Percentiles rank a stretch among this genome's conserved stretches.
Conservation (phyloP, 2,113 vertebrate genomes). For the Bufo bufo region DNA sequence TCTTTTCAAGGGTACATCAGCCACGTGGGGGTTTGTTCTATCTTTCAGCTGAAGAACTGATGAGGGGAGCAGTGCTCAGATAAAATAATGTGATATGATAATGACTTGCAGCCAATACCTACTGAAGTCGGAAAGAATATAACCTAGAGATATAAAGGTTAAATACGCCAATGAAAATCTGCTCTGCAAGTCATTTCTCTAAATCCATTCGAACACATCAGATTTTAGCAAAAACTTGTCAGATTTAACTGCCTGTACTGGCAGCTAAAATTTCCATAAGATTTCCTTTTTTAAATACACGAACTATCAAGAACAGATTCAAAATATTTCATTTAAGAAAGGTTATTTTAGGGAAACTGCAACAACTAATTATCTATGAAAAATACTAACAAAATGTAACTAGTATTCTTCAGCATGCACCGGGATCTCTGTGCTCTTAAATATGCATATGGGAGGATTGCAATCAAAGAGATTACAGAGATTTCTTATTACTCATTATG, state of each 20-base stretch:
- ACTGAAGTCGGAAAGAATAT: constrained; percentile 5
- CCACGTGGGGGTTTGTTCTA: neutral
- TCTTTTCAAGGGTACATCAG: constrained; percentile 9
- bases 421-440: constrained; percentile 30
- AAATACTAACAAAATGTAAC: constrained; percentile 29
- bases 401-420: neutral
- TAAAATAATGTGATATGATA: constrained; percentile 38
- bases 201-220: constrained; percentile 42
- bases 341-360: constrained; percentile 21
- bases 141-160: constrained; percentile 41
- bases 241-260: constrained; percentile 15
- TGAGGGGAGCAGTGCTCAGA: neutral
- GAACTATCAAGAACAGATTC: constrained; percentile 13
- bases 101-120: constrained; percentile 19
- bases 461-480: constrained; percentile 53
- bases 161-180: constrained; percentile 33
- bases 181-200: constrained; percentile 22
- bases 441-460: constrained; percentile 53
- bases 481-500: constrained; percentile 55
- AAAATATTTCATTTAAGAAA: constrained; percentile 17
- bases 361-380: neutral
- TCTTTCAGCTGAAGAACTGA: neutral
- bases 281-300: neutral
- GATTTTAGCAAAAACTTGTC: constrained; percentile 32
- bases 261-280: constrained; percentile 16